phyloP scores from a whole-genome alignment of 2,797 vertebrate genomes.

The Microctenopoma lineatum region DNA sequence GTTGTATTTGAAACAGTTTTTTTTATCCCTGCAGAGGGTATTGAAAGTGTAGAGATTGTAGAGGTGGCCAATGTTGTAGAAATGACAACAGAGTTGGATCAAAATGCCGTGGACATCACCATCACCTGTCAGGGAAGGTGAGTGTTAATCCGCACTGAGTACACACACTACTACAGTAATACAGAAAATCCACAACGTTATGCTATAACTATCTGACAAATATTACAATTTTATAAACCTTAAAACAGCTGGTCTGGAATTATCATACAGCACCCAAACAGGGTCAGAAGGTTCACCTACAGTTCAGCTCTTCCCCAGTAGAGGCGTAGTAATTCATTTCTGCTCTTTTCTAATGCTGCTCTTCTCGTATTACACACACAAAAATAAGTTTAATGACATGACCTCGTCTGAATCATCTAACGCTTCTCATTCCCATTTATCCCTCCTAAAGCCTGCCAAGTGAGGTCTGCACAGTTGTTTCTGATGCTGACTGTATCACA shows the following conservation, averaged over 20 bases:
- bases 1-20: neutral
- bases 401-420: neutral
- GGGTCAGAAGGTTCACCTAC: neutral
- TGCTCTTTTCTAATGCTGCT: neutral
- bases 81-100: slow-evolving; percentile 73
- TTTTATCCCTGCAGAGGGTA: slow-evolving; percentile 86
- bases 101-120: slow-evolving; percentile 91
- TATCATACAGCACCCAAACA: neutral
- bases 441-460: slow-evolving; percentile 84
- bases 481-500: slow-evolving; percentile 87
- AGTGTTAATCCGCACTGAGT: slow-evolving; percentile 36
- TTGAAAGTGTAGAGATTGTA: slow-evolving; percentile 93
- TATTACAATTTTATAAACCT: neutral
- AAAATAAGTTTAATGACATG: neutral
- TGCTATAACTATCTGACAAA: too few relatives aligned
- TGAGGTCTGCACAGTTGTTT: slow-evolving; percentile 91
- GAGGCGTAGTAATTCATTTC: too few relatives aligned
- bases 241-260: neutral
- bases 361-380: neutral
- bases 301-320: neutral
- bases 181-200: too few relatives aligned
- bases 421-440: slow-evolving; percentile 7
- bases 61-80: slow-evolving; percentile 83
- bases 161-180: neutral
- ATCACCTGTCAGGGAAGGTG: slow-evolving; percentile 93